Evolutionary conservation across 2,797 vertebrate genomes (phyloP).

Genomic region (Microctenopoma lineatum): DNA sequence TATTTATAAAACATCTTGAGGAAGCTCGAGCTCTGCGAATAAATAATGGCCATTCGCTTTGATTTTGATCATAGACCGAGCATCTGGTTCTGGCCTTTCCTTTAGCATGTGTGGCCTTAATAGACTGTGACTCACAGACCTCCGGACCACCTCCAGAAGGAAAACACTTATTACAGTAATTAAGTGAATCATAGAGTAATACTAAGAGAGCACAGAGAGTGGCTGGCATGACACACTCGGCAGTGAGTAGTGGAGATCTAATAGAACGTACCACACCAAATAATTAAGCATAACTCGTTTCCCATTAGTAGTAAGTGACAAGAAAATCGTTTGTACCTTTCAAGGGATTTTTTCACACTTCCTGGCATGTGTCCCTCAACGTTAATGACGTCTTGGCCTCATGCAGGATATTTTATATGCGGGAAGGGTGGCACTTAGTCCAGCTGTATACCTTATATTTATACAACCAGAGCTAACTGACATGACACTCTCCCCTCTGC

Average conservation of each 20-base stretch:
- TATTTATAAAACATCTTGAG: conserved; percentile 58
- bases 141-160: conserved; percentile 73
- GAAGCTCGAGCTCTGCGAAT: conserved; percentile 43
- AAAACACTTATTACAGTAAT: conserved; percentile 81
- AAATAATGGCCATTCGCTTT: conserved; percentile 52
- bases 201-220: conserved; percentile 37
- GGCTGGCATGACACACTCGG: conserved; percentile 36
- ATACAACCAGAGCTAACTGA: conserved; percentile 80
- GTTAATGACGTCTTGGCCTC: conserved; percentile 70
- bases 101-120: conserved; percentile 70
- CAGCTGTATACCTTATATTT: conserved; percentile 79
- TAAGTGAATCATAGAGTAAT: conserved; percentile 73
- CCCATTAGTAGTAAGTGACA: conserved; percentile 47
- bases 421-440: conserved; percentile 74
- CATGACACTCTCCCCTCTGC: conserved; percentile 80
- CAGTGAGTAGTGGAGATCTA: conserved; percentile 23
- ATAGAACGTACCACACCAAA: conserved; percentile 23
- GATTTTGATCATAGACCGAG: conserved; percentile 60
- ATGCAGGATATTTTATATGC: conserved; percentile 65
- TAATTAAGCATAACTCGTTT: conserved; percentile 52
- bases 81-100: conserved; percentile 59
- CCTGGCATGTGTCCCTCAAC: conserved; percentile 49
- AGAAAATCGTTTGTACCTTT: conserved; percentile 54
- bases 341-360: conserved; percentile 38
- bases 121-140: conserved; percentile 73